These are phyloP conservation scores for Xestia xanthographa DNA, from an alignment of 2,888 invertebrate species.

Conservation along the genomic window DNA sequence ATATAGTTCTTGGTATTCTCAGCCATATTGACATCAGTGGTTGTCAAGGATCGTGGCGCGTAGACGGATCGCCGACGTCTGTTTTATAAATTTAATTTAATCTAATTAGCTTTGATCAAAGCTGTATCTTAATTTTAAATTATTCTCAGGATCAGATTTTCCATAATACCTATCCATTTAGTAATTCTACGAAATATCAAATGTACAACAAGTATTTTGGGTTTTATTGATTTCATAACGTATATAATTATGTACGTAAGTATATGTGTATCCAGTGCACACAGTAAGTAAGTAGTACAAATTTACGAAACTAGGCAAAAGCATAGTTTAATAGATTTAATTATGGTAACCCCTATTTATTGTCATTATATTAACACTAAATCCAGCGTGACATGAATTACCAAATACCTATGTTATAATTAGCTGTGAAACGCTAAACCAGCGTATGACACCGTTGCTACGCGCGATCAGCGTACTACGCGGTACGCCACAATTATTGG, in stretches of 20 bases:
- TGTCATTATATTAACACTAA: not conserved
- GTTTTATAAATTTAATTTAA: too few relatives aligned
- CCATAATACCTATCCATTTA: too few relatives aligned
- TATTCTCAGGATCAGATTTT: too few relatives aligned
- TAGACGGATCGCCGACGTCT: too few relatives aligned
- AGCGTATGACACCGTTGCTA: constrained; percentile 9
- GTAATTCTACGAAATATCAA: not conserved
- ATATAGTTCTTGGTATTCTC: too few relatives aligned
- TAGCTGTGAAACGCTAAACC: constrained; percentile 24
- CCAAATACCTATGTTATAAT: constrained; percentile 14
- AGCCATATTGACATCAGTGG: too few relatives aligned
- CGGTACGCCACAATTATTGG: constrained; percentile 31
- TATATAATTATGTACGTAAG: not conserved
- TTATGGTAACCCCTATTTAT: not conserved
- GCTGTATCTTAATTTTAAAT: too few relatives aligned
- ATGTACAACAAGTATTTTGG: not conserved
- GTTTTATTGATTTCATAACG: not conserved
- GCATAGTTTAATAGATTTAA: not conserved
- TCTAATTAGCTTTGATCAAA: too few relatives aligned
- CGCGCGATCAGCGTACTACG: constrained; percentile 20
- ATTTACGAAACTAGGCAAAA: not conserved
- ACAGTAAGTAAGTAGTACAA: not conserved
- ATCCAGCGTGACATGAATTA: not conserved
- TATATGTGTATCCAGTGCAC: not conserved
- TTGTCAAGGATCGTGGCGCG: too few relatives aligned